Conservation (phyloP, 35 echinoderm and acorn worm species). For the Hemicentrotus pulcherrimus region DNA sequence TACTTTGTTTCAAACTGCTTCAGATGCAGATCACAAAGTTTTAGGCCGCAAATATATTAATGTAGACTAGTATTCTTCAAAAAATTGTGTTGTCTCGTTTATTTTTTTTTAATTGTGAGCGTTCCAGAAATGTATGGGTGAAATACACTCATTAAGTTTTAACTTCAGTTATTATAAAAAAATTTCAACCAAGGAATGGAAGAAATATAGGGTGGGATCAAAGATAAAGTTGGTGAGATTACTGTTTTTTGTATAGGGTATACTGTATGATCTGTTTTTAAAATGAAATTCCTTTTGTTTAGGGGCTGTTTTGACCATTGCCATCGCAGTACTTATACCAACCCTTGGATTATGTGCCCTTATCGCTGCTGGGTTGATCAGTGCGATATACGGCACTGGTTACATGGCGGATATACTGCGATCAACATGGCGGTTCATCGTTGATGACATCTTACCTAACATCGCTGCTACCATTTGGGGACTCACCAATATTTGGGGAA, state of each 20-base stretch:
- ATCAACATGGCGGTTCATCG: not conserved
- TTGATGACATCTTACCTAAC: not conserved
- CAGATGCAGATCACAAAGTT: too few relatives aligned
- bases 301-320: not conserved
- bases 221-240: not conserved
- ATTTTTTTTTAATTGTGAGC: too few relatives aligned
- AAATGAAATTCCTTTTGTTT: not conserved
- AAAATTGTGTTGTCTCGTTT: too few relatives aligned
- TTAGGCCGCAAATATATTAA: too few relatives aligned
- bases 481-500: not conserved
- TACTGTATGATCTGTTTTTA: not conserved
- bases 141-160: too few relatives aligned
- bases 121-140: too few relatives aligned
- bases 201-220: too few relatives aligned
- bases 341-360: not conserved
- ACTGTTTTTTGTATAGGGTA: not conserved
- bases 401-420: not conserved
- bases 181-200: too few relatives aligned
- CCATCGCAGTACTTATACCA: not conserved
- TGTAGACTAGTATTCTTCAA: too few relatives aligned
- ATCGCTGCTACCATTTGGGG: not conserved
- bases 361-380: not conserved
- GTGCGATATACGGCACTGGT: not conserved
- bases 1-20: too few relatives aligned
- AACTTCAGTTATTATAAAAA: too few relatives aligned